phyloP scores from a whole-genome alignment of 2,797 vertebrate species.

The Neosalanx taihuensis region DNA sequence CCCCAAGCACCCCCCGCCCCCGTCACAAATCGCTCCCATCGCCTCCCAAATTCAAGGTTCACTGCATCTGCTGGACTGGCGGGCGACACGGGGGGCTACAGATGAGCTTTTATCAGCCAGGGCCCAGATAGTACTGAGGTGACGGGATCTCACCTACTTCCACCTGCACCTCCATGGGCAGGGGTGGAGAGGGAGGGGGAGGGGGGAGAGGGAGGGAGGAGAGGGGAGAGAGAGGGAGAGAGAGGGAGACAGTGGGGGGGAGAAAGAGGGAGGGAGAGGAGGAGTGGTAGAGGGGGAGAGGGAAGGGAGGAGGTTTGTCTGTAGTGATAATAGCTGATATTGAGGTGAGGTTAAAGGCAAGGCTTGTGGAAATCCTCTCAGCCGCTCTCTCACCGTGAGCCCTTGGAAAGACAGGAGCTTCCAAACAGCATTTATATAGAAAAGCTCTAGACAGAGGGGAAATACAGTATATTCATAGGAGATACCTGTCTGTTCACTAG shows the following conservation, averaged over 20 bases:
- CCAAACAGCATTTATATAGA: not conserved
- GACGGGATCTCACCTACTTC: constrained; percentile 33
- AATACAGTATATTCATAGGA: too few relatives aligned
- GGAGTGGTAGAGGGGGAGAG: too few relatives aligned
- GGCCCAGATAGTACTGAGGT: constrained; percentile 70
- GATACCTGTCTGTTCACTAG: not conserved
- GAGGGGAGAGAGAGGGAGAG: too few relatives aligned
- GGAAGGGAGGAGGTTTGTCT: constrained; percentile 18
- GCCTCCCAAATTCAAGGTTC: constrained; percentile 69
- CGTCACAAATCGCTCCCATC: constrained; percentile 67
- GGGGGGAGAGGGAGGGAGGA: too few relatives aligned
- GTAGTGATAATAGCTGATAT: constrained; percentile 55
- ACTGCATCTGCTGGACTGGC: constrained; percentile 65
- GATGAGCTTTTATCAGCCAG: constrained; percentile 77
- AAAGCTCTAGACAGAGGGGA: too few relatives aligned
- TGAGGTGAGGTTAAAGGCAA: constrained; percentile 46
- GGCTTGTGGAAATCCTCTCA: constrained; percentile 40
- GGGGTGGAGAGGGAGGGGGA: constrained; percentile 16
- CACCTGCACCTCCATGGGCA: constrained; percentile 65
- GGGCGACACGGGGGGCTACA: constrained; percentile 65
- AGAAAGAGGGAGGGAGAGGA: too few relatives aligned
- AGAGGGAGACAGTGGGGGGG: too few relatives aligned
- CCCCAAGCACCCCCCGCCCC: too few relatives aligned
- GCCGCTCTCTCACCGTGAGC: constrained; percentile 9
- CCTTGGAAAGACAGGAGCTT: not conserved